phyloP scores from a whole-genome alignment of 2,888 invertebrate genomes.

The Oconnorella tubifera region DNA sequence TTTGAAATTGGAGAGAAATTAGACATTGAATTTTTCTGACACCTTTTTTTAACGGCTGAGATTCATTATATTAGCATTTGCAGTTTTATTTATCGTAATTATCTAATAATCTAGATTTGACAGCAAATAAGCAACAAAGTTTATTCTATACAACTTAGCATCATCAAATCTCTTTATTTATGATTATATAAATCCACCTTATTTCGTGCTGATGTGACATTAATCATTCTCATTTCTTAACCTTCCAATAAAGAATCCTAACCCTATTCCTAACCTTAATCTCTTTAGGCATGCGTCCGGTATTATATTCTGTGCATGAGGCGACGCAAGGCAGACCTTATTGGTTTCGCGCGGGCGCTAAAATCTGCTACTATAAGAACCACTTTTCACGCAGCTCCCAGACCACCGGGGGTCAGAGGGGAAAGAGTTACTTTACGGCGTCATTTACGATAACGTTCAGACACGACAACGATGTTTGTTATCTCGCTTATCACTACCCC shows the following conservation, averaged over 20 bases:
- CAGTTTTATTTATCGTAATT: too few relatives aligned
- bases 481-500: conserved; percentile 82
- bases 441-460: conserved; percentile 75
- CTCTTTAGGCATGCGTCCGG: conserved; percentile 73
- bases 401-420: conserved; percentile 38
- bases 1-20: too few relatives aligned
- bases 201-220: too few relatives aligned
- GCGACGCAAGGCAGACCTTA: conserved; percentile 60
- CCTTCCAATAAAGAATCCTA: background rate
- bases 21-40: too few relatives aligned
- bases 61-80: too few relatives aligned
- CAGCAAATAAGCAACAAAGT: too few relatives aligned
- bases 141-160: too few relatives aligned
- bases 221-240: background rate
- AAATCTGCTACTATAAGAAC: conserved; percentile 80
- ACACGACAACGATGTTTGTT: conserved; percentile 73
- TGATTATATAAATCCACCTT: too few relatives aligned
- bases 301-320: conserved; percentile 77
- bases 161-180: too few relatives aligned
- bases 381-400: conserved; percentile 51
- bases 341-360: conserved; percentile 71
- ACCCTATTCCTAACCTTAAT: too few relatives aligned
- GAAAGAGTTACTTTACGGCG: conserved; percentile 68
- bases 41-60: too few relatives aligned
- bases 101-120: too few relatives aligned